phyloP scores from a whole-genome alignment of 2,113 vertebrate species.

The Pelvicachromis taeniatus region DNA sequence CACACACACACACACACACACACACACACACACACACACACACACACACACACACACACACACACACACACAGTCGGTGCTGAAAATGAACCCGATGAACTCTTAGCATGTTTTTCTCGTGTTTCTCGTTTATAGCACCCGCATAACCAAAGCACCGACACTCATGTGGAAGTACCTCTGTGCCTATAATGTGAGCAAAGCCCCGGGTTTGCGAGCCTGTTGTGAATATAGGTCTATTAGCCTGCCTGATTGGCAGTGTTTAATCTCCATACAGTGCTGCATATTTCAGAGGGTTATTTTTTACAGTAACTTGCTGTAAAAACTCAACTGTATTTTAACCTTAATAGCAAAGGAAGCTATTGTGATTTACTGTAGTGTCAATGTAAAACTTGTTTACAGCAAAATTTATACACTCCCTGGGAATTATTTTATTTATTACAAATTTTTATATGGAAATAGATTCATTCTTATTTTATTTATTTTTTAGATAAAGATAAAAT shows the following conservation, averaged over 20 bases:
- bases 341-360: too few relatives aligned
- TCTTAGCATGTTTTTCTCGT: background rate
- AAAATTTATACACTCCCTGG: too few relatives aligned
- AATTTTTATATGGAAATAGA: background rate
- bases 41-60: background rate
- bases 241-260: background rate
- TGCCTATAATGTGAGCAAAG: background rate
- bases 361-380: too few relatives aligned
- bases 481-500: background rate
- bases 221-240: background rate
- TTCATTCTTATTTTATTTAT: background rate
- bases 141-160: background rate
- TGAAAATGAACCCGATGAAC: slow-evolving; percentile 37
- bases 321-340: background rate
- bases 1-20: background rate
- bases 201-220: background rate
- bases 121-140: background rate
- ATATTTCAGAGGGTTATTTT: background rate
- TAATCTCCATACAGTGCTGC: background rate
- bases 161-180: background rate
- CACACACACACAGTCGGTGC: too few relatives aligned
- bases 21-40: too few relatives aligned
- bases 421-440: background rate
- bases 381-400: too few relatives aligned
- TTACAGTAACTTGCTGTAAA: background rate